Base-by-base conservation (phyloP, 2,113 vertebrate species). In the Mionectes macconnelli region DNA sequence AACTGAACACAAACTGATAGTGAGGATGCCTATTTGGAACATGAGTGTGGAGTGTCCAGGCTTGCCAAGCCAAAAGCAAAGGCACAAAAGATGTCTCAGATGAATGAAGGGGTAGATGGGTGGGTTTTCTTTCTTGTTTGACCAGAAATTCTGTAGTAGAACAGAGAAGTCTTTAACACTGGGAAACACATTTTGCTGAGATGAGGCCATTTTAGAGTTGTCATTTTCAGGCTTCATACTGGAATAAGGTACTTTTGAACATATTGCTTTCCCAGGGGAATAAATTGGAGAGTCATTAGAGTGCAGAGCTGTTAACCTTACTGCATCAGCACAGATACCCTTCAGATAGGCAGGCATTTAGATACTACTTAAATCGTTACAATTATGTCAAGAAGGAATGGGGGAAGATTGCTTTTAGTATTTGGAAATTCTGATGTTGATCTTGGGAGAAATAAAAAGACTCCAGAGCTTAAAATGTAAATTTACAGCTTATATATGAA, bases 191-290 rank as follows among this genome's bases (percentile, higher is more conserved):
- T 93, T 92, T 90, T 79, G 44, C 78, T 67, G 75, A 85, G 88
- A 79, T 79, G 67, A 79, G 70, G 42, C 47, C 44, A 5, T 57
- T 90, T 78, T 57, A 63, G 69, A 84, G 42, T 60, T 90, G 60
- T 67, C 47, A 42, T 96, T 84, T 87, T 81, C 42, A 68, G 82
- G 30, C 35, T 75, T 78, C 56, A 94, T 89, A 42, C 49, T 56
- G 40, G 77, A 94, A 72, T n/a, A 33, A 84, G 49, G 52, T 49
- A 82, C 42, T 89, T 75, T 2, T 14, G 56, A 87, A 74, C 21
- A 40, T 64, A 75, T 59, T 81, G 82, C 74, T 94, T 81, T 55
- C 75, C 47, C 87, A 89, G 90, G 75, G 89, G 90, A 85, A 87
- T 72, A 82, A 92, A 93, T 85, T 45, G 78, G 62, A 93, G 39